Evolutionary conservation across 2,888 invertebrate genomes (phyloP).

Genomic region (Epistrophella euchroma): DNA sequence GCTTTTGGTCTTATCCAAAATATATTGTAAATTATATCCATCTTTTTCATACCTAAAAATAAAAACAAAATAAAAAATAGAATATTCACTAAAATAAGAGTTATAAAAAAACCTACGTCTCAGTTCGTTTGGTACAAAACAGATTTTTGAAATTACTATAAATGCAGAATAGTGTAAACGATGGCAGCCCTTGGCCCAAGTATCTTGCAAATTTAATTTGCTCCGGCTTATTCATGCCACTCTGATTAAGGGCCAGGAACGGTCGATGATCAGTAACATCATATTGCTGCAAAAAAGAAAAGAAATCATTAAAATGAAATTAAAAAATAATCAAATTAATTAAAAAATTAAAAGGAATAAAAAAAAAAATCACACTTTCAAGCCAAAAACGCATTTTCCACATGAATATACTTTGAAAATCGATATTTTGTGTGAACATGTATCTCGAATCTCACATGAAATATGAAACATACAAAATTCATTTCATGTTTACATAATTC

Average conservation of each 20-base stretch:
- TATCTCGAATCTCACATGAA: slow-evolving; percentile 66
- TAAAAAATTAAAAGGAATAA: too few species aligned
- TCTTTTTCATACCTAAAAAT: slow-evolving; percentile 82
- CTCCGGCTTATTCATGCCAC: slow-evolving; percentile 83
- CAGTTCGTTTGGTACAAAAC: slow-evolving; percentile 84
- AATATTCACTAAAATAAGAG: not conserved
- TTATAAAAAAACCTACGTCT: slow-evolving; percentile 81
- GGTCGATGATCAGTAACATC: slow-evolving; percentile 83
- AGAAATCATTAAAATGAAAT: slow-evolving; percentile 4
- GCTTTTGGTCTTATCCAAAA: slow-evolving; percentile 83
- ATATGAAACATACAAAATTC: slow-evolving; percentile 73
- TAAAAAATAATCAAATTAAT: not conserved
- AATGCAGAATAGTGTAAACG: slow-evolving; percentile 84
- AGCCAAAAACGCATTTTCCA: slow-evolving; percentile 62
- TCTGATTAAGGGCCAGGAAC: slow-evolving; percentile 83
- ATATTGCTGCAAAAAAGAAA: slow-evolving; percentile 80
- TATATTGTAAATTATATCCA: slow-evolving; percentile 84
- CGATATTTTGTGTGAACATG: slow-evolving; percentile 70
- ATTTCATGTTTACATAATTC: slow-evolving; percentile 71
- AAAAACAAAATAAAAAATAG: slow-evolving; percentile 16
- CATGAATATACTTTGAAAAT: slow-evolving; percentile 70
- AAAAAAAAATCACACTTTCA: slow-evolving; percentile 19
- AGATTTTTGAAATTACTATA: slow-evolving; percentile 84
- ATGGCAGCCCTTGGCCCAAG: slow-evolving; percentile 83
- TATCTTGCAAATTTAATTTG: slow-evolving; percentile 84